Percentiles rank a stretch among this genome's conserved stretches.
These are phyloP conservation scores for Pseudopodoces humilis DNA, from an alignment of 2,113 vertebrate genomes.

Conservation along the genomic window DNA sequence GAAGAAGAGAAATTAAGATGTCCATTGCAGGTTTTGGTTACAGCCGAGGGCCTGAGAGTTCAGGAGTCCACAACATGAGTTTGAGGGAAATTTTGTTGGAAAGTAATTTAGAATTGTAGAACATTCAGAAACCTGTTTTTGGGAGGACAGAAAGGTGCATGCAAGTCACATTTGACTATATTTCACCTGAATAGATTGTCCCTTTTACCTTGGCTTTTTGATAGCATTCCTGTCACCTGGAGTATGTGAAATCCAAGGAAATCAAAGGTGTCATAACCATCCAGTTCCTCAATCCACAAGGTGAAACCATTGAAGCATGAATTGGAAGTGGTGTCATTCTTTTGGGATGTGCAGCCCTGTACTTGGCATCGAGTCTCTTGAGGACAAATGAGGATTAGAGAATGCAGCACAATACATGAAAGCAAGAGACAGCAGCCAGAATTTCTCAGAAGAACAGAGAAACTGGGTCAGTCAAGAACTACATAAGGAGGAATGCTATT, in stretches of 20 bases:
- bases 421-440: neutral
- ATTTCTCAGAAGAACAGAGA: neutral
- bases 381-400: neutral
- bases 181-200: neutral
- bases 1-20: neutral
- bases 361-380: neutral
- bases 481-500: neutral
- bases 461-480: neutral
- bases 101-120: neutral
- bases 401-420: neutral
- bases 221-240: neutral
- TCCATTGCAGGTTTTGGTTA: neutral
- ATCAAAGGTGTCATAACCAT: neutral
- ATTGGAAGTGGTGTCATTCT: neutral
- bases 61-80: neutral
- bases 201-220: neutral
- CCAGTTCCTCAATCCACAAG: neutral
- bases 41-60: neutral
- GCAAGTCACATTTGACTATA: neutral
- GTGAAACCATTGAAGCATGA: neutral
- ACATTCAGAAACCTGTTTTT: neutral
- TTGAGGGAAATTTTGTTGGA: neutral
- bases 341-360: neutral
- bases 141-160: neutral
- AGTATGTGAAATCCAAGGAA: neutral